Percentiles rank a stretch among this genome's conserved stretches.
Conservation (phyloP, 1,140 invertebrate species). For the Orius insidiosus region DNA sequence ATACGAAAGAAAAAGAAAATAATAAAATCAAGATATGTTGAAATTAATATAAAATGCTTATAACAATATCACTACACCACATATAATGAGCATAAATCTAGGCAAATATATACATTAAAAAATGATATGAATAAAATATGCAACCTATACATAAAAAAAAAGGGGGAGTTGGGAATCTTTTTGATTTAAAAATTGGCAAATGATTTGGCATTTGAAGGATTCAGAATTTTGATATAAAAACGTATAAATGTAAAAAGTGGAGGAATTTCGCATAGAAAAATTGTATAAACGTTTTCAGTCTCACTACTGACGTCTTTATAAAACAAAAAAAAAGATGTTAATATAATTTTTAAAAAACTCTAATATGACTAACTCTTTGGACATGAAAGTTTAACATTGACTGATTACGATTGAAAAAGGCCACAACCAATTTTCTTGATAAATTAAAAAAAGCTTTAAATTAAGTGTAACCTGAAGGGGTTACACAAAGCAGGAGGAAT, state of each 20-base stretch:
- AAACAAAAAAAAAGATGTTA: background rate
- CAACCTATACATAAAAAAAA: background rate
- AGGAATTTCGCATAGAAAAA: background rate
- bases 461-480: too few relatives aligned
- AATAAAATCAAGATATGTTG: too few relatives aligned
- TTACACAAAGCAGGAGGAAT: too few relatives aligned
- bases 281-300: background rate
- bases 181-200: background rate
- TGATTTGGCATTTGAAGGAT: conserved; percentile 1
- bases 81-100: background rate
- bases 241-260: background rate
- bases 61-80: too few relatives aligned
- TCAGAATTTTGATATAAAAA: background rate
- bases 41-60: too few relatives aligned
- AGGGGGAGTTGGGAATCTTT: background rate
- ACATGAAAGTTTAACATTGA: too few relatives aligned
- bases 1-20: too few relatives aligned
- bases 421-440: too few relatives aligned
- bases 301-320: background rate
- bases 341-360: too few relatives aligned
- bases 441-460: too few relatives aligned
- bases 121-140: background rate
- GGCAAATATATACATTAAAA: conserved; percentile 1
- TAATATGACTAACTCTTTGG: too few relatives aligned
- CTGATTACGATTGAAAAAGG: too few relatives aligned